phyloP scores from a whole-genome alignment of 2,888 invertebrate genomes.

The Augochlorella aurata region DNA sequence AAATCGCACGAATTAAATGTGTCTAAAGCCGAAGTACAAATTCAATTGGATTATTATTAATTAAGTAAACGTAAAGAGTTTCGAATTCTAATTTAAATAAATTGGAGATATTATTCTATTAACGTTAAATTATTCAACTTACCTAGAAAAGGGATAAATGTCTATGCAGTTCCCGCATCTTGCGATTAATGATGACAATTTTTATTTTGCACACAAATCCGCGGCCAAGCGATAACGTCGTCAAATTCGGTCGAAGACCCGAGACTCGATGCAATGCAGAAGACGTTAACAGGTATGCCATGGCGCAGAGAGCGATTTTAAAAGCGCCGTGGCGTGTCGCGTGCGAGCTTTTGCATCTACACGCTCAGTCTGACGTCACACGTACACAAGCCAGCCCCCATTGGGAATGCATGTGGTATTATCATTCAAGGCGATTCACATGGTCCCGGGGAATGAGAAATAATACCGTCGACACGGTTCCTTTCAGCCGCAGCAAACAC shows the following conservation, averaged over 20 bases:
- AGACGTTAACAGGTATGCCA: not conserved
- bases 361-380: slow-evolving; percentile 26
- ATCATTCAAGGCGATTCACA: slow-evolving; percentile 49
- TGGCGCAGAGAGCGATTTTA: not conserved
- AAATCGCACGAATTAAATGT: too few species aligned
- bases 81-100: too few species aligned
- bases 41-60: too few species aligned
- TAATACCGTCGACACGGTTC: slow-evolving; percentile 51
- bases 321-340: slow-evolving; percentile 4
- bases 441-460: slow-evolving; percentile 42
- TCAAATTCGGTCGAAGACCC: not conserved
- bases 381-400: slow-evolving; percentile 14
- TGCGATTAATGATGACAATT: too few species aligned
- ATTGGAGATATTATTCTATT: too few species aligned
- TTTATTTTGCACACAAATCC: too few species aligned
- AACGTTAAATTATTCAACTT: too few species aligned
- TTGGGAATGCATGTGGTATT: slow-evolving; percentile 49
- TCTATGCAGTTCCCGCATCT: too few species aligned
- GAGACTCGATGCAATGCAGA: not conserved
- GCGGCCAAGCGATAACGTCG: too few species aligned
- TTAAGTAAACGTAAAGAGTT: too few species aligned
- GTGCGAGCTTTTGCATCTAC: slow-evolving; percentile 1
- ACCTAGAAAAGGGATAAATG: too few species aligned
- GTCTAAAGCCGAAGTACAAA: too few species aligned
- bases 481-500: slow-evolving; percentile 40